Evolutionary conservation across 2,888 invertebrate genomes (phyloP).

Genomic region (Pimpla rufipes): DNA sequence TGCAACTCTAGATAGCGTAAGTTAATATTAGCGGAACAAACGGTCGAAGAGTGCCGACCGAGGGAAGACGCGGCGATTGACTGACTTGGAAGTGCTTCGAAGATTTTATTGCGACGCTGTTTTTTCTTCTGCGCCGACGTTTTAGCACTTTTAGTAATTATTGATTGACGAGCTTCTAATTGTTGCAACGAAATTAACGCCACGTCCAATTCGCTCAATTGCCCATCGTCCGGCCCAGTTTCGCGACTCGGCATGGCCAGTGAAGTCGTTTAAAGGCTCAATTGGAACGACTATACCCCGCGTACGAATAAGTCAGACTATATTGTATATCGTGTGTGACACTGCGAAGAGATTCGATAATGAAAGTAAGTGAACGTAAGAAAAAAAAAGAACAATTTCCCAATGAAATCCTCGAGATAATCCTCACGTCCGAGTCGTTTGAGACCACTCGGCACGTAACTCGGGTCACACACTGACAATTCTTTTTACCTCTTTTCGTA

Average conservation of each 20-base stretch:
- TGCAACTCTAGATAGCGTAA: slow-evolving; percentile 29
- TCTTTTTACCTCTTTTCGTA: slow-evolving; percentile 34
- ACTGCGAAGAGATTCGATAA: slow-evolving; percentile 47
- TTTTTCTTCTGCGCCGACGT: neutral
- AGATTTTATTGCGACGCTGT: neutral
- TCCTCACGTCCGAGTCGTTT: neutral
- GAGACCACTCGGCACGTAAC: slow-evolving; percentile 27
- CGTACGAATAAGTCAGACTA: slow-evolving; percentile 35
- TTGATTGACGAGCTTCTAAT: slow-evolving; percentile 13
- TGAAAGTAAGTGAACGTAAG: slow-evolving; percentile 49
- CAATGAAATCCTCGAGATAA: slow-evolving; percentile 4
- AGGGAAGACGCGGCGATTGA: slow-evolving; percentile 33
- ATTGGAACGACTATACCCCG: slow-evolving; percentile 35
- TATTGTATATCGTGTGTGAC: slow-evolving; percentile 46
- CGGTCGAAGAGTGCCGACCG: slow-evolving; percentile 18
- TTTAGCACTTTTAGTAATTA: slow-evolving; percentile 1
- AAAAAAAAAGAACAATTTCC: neutral
- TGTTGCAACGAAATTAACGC: neutral
- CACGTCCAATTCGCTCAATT: slow-evolving; percentile 47
- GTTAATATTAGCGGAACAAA: slow-evolving; percentile 44
- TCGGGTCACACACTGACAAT: neutral
- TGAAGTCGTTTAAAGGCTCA: slow-evolving; percentile 50
- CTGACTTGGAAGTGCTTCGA: slow-evolving; percentile 28
- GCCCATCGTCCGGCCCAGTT: slow-evolving; percentile 38
- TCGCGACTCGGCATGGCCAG: slow-evolving; percentile 45